These are phyloP conservation scores for Tragelaphus buxtoni DNA, from an alignment of 2,113 vertebrate genomes.

Conservation along the genomic window DNA sequence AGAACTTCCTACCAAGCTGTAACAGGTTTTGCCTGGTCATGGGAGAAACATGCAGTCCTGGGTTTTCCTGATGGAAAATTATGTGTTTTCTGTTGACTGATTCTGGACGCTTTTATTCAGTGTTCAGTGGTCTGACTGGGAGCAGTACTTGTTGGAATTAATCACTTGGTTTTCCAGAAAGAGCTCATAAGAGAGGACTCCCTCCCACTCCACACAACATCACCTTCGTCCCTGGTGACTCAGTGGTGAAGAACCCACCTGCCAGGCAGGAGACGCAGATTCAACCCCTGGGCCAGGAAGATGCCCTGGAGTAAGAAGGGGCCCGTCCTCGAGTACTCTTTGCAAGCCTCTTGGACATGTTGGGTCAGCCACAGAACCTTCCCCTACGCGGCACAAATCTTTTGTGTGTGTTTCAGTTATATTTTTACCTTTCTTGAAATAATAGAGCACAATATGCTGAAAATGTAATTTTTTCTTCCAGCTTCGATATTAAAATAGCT, in stretches of 20 bases:
- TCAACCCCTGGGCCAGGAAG: not conserved
- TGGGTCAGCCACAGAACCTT: not conserved
- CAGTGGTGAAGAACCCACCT: not conserved
- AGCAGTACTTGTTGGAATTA: not conserved
- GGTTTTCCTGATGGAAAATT: not conserved
- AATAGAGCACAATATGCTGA: not conserved
- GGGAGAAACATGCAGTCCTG: not conserved
- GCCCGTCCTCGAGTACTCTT: fast-evolving
- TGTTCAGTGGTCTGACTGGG: not conserved
- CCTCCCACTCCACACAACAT: not conserved
- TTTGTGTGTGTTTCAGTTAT: not conserved
- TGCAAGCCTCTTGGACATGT: fast-evolving
- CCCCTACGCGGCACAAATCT: fast-evolving
- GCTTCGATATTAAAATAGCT: not conserved
- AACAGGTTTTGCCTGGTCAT: not conserved
- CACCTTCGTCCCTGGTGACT: not conserved
- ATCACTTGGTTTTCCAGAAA: not conserved
- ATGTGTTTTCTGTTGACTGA: not conserved
- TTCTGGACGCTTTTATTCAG: not conserved
- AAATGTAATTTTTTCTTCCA: not conserved
- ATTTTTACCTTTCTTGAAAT: not conserved
- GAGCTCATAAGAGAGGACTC: not conserved
- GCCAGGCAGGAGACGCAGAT: fast-evolving
- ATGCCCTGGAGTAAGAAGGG: fast-evolving
- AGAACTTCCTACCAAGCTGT: not conserved